Base-by-base conservation (phyloP, 2,888 invertebrate species). In the Bellardia bayeri region DNA sequence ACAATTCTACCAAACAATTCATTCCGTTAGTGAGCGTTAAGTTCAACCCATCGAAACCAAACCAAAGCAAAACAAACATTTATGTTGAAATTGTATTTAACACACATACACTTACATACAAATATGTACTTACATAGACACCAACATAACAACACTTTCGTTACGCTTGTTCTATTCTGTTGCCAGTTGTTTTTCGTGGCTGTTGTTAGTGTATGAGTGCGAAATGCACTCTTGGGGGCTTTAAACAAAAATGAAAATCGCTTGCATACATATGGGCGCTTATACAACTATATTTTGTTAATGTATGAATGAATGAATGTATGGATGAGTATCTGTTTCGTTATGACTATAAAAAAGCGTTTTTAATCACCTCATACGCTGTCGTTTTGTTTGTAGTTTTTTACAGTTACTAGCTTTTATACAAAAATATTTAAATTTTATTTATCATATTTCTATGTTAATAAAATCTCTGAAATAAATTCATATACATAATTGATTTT, bases 171-270 rank as follows among this genome's bases (percentile, higher is more conserved):
- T 87, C 16, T 75, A 81, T 75, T 51, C 14, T 64, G 72, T 23
- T 78, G 37, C 49, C 45, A 16, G 42, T 45, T 66, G 66, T 63
- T 66, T 33, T 66, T 76, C 40, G 71, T 45, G 58, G 75, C 49
- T 82, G 86, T 88, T 89, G 89, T 84, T 81, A 89, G 89, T 90
- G 91, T 90, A 91, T 91, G 93, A 93, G 93, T 93, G 93, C 93
- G 94, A 94, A 94, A 94, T 93, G 93, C 93, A 93, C 94, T 93
- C 94, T 93, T 89, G 94, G 94, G 94, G 92, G 94, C 93, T 92
- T 92, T 94, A 94, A 93, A 94, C 93, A 92, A 93, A 93, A 94
- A 94, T 93, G 93, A 94, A 93, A 93, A 93, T 93, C 93, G 93
- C 93, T 93, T 93, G 93, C 92, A 93, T 93, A 93, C 93, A 93